Evolutionary conservation across 2,113 vertebrate genomes (phyloP), one percentile per base, ranked within the genome.

Genomic region (Heteronetta atricapilla): DNA sequence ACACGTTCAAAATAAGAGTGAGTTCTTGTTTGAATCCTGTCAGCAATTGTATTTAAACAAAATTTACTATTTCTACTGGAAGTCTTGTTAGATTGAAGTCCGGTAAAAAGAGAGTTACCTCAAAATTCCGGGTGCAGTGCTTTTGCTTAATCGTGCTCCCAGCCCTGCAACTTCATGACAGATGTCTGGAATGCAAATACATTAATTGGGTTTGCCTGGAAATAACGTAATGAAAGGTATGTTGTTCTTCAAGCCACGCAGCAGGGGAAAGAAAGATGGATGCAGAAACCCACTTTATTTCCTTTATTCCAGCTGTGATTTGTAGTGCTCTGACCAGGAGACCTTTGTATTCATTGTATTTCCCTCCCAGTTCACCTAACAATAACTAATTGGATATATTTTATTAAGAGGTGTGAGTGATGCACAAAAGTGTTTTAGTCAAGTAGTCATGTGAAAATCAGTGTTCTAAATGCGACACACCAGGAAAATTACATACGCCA

Each of bases 361-460:
- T 94, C 25, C 42, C n/a, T 94, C 44, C 21, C 40, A 52, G 75
- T 81, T 93, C 72, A 70, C 53, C 42, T 78, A 82, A 60, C 73
- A 86, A 29, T 84, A 92, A 84, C 69, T 96, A 76, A 90, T 88
- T 83, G 56, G 56, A 78, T 90, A 28, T 70, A 62, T 88, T 67
- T 89, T 88, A 83, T 84, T 93, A 83, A 88, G 88, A 92, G 67
- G 28, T 93, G 53, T 89, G 83, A 85, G 74, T 90, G 77, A 94
- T 84, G 68, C 42, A 83, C 68, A 44, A 52, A 88, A 84, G 73
- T 62, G 60, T 84, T 92, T 72, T 75, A 86, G 82, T 81, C 38
- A 81, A 55, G 90, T 62, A 81, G 52, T 74, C 90, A 86, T 86
- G 75, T 90, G 79, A 89, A 90, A 96, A 91, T 60, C 68, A 60